A percentile compares a stretch with the other conserved stretches of the same genome.
Evolutionary conservation across 2,888 invertebrate genomes (phyloP).

Genomic region (Archips crataeganus): DNA sequence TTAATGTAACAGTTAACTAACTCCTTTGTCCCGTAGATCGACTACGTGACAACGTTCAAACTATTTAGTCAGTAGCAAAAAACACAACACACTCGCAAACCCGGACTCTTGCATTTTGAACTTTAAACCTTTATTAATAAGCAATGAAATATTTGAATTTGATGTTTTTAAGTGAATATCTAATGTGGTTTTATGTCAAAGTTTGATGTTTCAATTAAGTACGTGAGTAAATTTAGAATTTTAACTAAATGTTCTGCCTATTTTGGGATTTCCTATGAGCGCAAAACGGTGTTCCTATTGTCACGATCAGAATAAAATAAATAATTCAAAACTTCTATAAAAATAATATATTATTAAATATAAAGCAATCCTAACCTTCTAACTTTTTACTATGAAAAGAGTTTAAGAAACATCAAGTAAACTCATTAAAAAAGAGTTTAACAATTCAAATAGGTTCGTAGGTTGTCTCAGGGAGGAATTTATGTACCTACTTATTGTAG

Average conservation of each 20-base stretch:
- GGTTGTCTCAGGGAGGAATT: no score
- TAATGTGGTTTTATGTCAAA: slow-evolving; percentile 28
- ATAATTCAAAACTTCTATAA: no score
- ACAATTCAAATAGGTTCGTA: no score
- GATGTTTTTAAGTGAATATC: slow-evolving; percentile 7
- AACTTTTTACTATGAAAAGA: no score
- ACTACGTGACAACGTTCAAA: slow-evolving; percentile 41
- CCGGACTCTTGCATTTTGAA: slow-evolving; percentile 5
- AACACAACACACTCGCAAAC: neutral
- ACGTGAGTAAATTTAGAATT: slow-evolving; percentile 18
- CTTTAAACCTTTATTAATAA: slow-evolving; percentile 27
- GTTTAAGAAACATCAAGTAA: no score
- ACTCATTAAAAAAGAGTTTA: no score
- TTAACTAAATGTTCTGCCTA: neutral
- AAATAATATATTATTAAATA: no score
- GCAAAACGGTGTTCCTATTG: neutral
- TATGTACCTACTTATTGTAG: no score
- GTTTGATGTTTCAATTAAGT: slow-evolving; percentile 42
- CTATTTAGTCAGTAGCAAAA: slow-evolving; percentile 16
- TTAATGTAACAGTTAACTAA: slow-evolving; percentile 21
- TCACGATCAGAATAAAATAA: no score
- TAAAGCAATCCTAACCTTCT: no score
- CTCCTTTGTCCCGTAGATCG: slow-evolving; percentile 34
- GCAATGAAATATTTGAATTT: slow-evolving; percentile 7
- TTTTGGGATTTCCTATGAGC: slow-evolving; percentile 1